Percentiles rank a stretch among this genome's conserved stretches.
phyloP scores from a whole-genome alignment of 2,888 invertebrate genomes.

The Drosophila anceps region DNA sequence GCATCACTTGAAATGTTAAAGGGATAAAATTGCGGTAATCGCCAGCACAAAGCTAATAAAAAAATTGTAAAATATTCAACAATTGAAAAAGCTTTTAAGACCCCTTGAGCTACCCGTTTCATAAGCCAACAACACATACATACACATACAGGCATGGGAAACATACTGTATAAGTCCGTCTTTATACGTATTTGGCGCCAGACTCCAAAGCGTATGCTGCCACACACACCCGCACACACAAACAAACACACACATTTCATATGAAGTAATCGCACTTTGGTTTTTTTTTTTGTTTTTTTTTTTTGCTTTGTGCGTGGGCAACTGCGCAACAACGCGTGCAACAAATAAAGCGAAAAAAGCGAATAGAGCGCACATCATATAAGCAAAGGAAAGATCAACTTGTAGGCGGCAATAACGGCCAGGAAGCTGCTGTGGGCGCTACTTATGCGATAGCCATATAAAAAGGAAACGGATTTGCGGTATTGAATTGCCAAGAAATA shows the following conservation, averaged over 20 bases:
- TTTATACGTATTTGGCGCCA: slow-evolving; percentile 40
- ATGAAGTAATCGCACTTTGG: slow-evolving; percentile 46
- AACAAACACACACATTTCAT: slow-evolving; percentile 22
- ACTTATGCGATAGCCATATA: slow-evolving; percentile 10
- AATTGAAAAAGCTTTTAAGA: slow-evolving; percentile 72
- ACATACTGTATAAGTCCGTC: slow-evolving; percentile 35
- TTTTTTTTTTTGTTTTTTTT: too few species aligned
- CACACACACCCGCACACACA: slow-evolving; percentile 27
- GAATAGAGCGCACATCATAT: slow-evolving; percentile 13
- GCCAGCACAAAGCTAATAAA: slow-evolving; percentile 62
- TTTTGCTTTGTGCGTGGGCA: slow-evolving; percentile 18
- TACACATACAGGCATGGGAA: slow-evolving; percentile 18
- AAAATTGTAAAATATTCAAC: slow-evolving; percentile 73
- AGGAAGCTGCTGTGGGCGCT: slow-evolving; percentile 24
- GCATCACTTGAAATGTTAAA: slow-evolving; percentile 33
- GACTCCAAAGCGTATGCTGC: slow-evolving; percentile 61
- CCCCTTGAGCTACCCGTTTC: slow-evolving; percentile 11
- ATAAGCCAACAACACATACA: slow-evolving; percentile 20
- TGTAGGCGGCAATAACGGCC: slow-evolving; percentile 8
- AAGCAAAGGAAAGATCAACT: slow-evolving; percentile 12
- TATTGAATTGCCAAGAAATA: slow-evolving; percentile 29
- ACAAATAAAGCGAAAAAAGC: slow-evolving; percentile 23
- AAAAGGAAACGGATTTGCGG: slow-evolving; percentile 29
- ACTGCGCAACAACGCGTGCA: slow-evolving; percentile 37
- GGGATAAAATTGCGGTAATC: slow-evolving; percentile 39